Base-by-base conservation (phyloP, 2,797 vertebrate species). In the Pseudochirops cupreus region DNA sequence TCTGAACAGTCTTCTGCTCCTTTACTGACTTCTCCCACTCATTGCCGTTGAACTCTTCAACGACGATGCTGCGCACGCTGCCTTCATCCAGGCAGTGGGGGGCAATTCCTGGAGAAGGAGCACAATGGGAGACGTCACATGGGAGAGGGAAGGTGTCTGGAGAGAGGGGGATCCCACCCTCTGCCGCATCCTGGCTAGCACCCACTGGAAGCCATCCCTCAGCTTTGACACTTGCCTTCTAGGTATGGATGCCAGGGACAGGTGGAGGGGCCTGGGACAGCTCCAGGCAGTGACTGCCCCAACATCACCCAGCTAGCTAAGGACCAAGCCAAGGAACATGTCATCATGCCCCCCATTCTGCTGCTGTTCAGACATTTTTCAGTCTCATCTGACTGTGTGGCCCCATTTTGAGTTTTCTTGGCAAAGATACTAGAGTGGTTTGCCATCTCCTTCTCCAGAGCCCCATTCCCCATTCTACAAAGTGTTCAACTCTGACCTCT, bases 61-160 rank as follows among this genome's bases (percentile, higher is more conserved):
- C 98, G 28, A 98, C 99, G 93, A 99, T 90, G 46, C 98, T 99
- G 96, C 97, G 97, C 94, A 99, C 99, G 0, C 99, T 99, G 62
- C 99, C 99, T 82, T 99, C 99, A 87, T 99, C 99, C 98, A 99
- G 98, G 96, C 99, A 99, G 94, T 99, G 99, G 0, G 99, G 99
- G 54, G 99, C 99, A 2, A 99, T 99, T 92, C 99, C 99, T 99
- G 94, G 10, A 93, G 94, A 97, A 90, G 97, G 56, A 94, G 0
- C n/a, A 59, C 33, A 74, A 55, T 93, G 18, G n/a, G n/a, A 92
- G 33, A 33, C 12, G 1, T 67, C 33, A 62, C 4, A 2, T 13
- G 0, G 74, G 92, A 93, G 0, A 92, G 58, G 92, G 94, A 91
- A 5, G 31, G 50, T 82, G 52, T 97, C 93, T 29, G 56, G 0